Conservation (phyloP, 2,888 invertebrate species). For the Chrysomela aeneicollis region DNA sequence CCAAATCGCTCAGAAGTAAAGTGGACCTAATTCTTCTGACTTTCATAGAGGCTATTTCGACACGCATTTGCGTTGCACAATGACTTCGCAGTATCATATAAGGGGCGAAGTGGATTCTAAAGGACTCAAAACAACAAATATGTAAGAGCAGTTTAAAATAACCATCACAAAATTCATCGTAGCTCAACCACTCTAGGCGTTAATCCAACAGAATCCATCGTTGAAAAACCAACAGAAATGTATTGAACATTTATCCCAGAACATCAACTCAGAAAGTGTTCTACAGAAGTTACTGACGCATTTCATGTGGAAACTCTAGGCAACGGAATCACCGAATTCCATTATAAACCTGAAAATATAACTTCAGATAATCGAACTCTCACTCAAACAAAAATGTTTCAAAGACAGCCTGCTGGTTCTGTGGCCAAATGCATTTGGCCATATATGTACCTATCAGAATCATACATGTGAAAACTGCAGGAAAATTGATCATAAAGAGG, state of each 20-base stretch:
- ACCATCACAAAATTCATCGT: background rate
- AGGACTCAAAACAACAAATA: background rate
- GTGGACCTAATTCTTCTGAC: too few relatives aligned
- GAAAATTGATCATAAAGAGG: constrained; percentile 20
- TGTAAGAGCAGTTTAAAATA: background rate
- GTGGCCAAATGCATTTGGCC: constrained; percentile 13
- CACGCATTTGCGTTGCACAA: too few relatives aligned
- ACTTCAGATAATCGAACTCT: background rate
- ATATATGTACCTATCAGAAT: constrained; percentile 13
- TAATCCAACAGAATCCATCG: background rate
- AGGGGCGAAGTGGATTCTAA: background rate
- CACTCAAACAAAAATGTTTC: background rate
- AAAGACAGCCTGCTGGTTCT: constrained; percentile 17
- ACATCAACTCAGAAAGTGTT: too few relatives aligned
- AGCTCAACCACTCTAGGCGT: background rate
- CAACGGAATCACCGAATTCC: background rate
- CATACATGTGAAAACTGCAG: constrained; percentile 16
- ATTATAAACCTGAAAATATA: too few relatives aligned
- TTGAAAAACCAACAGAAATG: background rate
- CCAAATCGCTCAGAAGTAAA: too few relatives aligned
- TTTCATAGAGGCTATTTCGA: too few relatives aligned
- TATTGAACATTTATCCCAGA: background rate
- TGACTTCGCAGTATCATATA: too few relatives aligned
- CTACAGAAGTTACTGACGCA: background rate
- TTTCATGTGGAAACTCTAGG: background rate